Evolutionary conservation across 2,113 vertebrate species (phyloP).

Genomic region (Taxidea taxus): DNA sequence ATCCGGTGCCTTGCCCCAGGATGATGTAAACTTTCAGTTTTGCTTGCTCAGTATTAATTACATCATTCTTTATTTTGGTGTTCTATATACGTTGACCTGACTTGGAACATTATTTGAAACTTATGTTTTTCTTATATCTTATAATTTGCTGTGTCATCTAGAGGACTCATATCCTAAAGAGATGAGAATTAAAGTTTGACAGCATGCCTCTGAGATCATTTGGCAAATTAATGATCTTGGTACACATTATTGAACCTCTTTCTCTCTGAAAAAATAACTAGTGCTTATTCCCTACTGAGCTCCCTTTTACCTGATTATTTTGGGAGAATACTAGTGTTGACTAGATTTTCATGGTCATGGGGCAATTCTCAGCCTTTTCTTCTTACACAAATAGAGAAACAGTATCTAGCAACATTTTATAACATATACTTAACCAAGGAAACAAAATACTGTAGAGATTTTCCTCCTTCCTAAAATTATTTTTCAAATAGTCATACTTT

Average conservation of each 20-base stretch:
- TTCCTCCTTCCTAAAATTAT: neutral
- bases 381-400: neutral
- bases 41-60: neutral
- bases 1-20: neutral
- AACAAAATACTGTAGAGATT: neutral
- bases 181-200: neutral
- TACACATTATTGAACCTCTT: neutral
- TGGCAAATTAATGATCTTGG: neutral
- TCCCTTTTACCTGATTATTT: neutral
- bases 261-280: neutral
- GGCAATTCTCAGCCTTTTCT: neutral
- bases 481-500: neutral
- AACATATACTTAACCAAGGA: neutral
- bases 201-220: neutral
- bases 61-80: neutral
- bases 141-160: neutral
- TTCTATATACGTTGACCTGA: neutral
- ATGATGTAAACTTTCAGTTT: neutral
- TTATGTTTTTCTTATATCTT: neutral
- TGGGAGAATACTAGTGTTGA: neutral
- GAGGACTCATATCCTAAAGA: neutral
- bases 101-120: neutral
- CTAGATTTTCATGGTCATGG: neutral
- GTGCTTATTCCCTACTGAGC: neutral
- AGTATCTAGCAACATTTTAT: neutral